Conservation (phyloP, 2,113 vertebrate genomes). For the Xiphophorus couchianus region DNA sequence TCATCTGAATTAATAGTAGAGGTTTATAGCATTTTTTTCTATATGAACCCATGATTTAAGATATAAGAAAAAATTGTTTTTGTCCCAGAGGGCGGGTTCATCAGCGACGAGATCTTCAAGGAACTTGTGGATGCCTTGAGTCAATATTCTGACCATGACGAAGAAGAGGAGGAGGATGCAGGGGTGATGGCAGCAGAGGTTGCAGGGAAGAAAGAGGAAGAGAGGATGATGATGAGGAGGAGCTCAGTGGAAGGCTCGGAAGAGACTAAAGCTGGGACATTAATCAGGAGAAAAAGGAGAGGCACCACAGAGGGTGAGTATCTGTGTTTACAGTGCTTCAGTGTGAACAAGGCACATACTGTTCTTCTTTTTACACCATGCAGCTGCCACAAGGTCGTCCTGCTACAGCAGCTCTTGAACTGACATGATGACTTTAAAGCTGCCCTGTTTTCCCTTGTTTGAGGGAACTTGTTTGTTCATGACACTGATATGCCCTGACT, state of each 20-base stretch:
- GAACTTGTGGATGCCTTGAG: constrained; percentile 94
- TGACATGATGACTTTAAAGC: constrained; percentile 56
- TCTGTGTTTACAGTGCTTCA: constrained; percentile 15
- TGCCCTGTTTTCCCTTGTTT: constrained; percentile 31
- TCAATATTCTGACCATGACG: constrained; percentile 92
- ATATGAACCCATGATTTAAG: neutral
- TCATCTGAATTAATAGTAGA: neutral
- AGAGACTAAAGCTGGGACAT: constrained; percentile 62
- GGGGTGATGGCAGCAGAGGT: constrained; percentile 76
- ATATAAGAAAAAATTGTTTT: neutral
- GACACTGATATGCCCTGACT: constrained; percentile 53
- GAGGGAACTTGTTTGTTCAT: constrained; percentile 58
- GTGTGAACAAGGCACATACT: constrained; percentile 40
- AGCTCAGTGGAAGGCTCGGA: constrained; percentile 64
- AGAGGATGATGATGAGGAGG: constrained; percentile 67
- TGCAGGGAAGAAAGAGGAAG: constrained; percentile 83
- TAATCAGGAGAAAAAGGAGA: constrained; percentile 73
- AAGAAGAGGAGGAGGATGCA: constrained; percentile 88
- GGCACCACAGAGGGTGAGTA: constrained; percentile 74
- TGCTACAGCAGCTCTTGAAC: constrained; percentile 37
- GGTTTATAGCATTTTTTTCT: neutral
- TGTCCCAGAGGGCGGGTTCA: constrained; percentile 87
- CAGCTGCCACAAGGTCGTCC: constrained; percentile 50
- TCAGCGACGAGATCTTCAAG: constrained; percentile 94
- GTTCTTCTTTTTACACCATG: constrained; percentile 37